Evolutionary conservation across 2,888 invertebrate genomes (phyloP).

Genomic region (Drosophila helvetica): DNA sequence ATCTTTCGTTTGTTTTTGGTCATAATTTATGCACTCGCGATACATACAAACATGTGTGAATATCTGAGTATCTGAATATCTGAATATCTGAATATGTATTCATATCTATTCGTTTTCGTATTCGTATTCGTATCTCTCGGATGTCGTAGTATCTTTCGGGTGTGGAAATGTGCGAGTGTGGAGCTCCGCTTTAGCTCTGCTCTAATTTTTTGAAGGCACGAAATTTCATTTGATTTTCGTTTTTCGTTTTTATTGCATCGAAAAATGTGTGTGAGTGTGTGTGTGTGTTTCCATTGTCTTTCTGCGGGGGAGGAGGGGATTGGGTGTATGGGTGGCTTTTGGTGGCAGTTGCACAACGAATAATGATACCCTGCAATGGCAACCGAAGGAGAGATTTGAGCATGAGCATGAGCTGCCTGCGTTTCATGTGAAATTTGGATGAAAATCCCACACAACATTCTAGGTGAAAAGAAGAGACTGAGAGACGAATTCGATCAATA

Average conservation of each 20-base stretch:
- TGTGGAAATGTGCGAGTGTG: background rate
- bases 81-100: background rate
- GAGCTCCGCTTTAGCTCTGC: background rate
- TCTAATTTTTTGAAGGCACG: background rate
- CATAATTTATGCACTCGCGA: background rate
- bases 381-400: too few species aligned
- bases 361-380: background rate
- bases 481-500: too few species aligned
- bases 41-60: conserved; percentile 6
- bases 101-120: too few species aligned
- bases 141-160: background rate
- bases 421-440: too few species aligned
- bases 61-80: conserved; percentile 8
- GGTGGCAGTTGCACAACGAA: background rate
- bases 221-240: background rate
- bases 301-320: background rate
- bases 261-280: background rate
- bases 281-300: background rate
- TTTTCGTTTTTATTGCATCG: background rate
- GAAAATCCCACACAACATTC: too few species aligned
- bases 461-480: too few species aligned
- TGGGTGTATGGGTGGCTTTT: background rate
- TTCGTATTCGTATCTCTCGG: background rate
- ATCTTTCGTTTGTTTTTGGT: conserved; percentile 10
- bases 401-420: too few species aligned